phyloP scores from a whole-genome alignment of 1,140 invertebrate genomes.

The Conus ventricosus region DNA sequence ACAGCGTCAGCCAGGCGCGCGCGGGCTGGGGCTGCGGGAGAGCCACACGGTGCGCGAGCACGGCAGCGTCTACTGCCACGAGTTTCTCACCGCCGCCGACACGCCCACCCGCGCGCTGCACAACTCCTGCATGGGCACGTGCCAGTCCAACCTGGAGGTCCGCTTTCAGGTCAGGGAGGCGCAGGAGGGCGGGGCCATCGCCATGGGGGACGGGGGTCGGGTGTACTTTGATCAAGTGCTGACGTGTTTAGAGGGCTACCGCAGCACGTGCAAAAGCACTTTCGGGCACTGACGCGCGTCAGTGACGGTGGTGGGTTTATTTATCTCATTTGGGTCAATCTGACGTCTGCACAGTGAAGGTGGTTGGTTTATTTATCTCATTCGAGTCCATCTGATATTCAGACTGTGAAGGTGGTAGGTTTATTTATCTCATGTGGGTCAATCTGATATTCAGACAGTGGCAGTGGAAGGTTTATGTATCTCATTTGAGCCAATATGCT shows the following conservation, averaged over 20 bases:
- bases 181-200: neutral
- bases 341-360: too few species aligned
- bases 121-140: conserved; percentile 33
- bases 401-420: neutral
- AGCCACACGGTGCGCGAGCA: conserved; percentile 29
- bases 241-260: conserved; percentile 17
- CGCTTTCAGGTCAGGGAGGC: conserved; percentile 38
- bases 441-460: too few species aligned
- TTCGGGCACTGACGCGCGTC: conserved; percentile 16
- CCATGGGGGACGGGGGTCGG: neutral
- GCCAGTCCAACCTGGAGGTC: conserved; percentile 46
- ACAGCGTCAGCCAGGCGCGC: conserved; percentile 10
- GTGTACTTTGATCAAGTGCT: conserved; percentile 36
- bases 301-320: neutral
- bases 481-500: too few species aligned
- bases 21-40: conserved; percentile 20
- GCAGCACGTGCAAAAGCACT: conserved; percentile 33
- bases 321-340: too few species aligned
- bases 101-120: conserved; percentile 26
- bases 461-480: neutral
- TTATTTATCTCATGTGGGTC: too few species aligned
- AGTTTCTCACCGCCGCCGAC: conserved; percentile 43
- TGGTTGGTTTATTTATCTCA: too few species aligned
- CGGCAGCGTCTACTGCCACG: conserved; percentile 48
- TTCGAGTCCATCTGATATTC: too few species aligned